Conservation (phyloP, 2,113 vertebrate species). For the Amphilophus citrinellus region DNA sequence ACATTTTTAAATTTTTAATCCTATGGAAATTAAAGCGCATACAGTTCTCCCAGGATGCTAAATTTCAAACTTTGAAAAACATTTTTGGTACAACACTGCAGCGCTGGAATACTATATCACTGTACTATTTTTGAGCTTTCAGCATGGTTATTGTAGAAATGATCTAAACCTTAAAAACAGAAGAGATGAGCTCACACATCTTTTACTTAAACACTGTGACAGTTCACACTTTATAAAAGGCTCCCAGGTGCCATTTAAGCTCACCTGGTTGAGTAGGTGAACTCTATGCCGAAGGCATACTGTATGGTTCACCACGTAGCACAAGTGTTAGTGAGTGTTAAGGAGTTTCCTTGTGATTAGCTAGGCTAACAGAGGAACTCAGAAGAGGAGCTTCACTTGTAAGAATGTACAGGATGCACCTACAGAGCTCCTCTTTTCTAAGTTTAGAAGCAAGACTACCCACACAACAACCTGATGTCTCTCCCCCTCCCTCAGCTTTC, state of each 20-base stretch:
- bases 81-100: neutral
- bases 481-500: neutral
- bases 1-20: neutral
- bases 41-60: neutral
- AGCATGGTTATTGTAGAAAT: neutral
- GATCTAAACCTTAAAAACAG: neutral
- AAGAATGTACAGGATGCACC: neutral
- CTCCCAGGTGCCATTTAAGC: too few relatives aligned
- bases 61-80: neutral
- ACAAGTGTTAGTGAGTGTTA: neutral
- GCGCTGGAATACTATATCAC: neutral
- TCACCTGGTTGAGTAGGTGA: too few relatives aligned
- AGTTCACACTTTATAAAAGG: too few relatives aligned
- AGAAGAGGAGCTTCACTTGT: neutral
- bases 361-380: too few relatives aligned
- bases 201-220: too few relatives aligned
- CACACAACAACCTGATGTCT: neutral
- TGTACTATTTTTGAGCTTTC: neutral
- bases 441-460: neutral
- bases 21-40: neutral
- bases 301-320: too few relatives aligned
- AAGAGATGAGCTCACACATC: too few relatives aligned
- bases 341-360: neutral
- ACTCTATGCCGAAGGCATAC: too few relatives aligned
- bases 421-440: neutral